Percentiles rank a stretch among this genome's conserved stretches.
Conservation (phyloP, 1,140 invertebrate species). For the Sitophilus oryzae region DNA sequence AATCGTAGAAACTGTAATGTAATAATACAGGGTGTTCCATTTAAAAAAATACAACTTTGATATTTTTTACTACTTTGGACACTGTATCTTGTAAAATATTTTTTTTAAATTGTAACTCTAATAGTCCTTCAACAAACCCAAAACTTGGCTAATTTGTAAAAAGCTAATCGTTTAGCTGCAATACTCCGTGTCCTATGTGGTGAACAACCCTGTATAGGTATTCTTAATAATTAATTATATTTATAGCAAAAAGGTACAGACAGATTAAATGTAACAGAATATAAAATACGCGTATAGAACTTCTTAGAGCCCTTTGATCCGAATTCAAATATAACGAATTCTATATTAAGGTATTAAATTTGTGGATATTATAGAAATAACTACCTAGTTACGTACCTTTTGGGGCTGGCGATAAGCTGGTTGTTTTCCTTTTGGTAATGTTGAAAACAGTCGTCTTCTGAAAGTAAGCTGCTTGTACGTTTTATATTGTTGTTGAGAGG, state of each 20-base stretch:
- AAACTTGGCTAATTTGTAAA: no score
- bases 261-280: neutral
- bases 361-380: neutral
- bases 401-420: constrained; percentile 30
- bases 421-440: constrained; percentile 30
- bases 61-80: no score
- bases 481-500: constrained; percentile 44
- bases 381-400: constrained; percentile 12
- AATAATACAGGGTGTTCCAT: no score
- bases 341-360: neutral
- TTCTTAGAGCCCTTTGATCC: no score
- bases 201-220: neutral
- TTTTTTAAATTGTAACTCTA: no score
- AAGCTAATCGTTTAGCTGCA: no score
- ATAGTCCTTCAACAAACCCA: no score
- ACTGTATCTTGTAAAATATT: no score
- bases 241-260: neutral
- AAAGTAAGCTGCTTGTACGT: constrained; percentile 30
- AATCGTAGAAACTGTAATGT: no score
- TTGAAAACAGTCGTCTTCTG: constrained; percentile 34
- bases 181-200: no score
- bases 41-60: no score
- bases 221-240: neutral
- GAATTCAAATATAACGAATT: no score
- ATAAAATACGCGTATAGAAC: neutral